phyloP scores from a whole-genome alignment of 92 coral and sea anemone species.

The Phenganax marumi region DNA sequence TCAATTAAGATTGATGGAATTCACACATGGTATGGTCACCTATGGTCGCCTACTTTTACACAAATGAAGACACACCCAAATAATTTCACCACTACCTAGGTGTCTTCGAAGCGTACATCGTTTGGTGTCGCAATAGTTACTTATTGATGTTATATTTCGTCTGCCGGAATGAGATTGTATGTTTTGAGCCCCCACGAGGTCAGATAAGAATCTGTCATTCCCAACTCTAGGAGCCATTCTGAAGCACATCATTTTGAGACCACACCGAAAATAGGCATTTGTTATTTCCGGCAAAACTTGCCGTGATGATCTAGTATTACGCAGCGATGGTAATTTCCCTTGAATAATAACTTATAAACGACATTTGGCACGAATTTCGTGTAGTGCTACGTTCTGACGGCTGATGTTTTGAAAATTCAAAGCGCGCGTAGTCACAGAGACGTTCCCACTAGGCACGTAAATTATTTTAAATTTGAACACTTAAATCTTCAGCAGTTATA shows the following conservation, averaged over 20 bases:
- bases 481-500: too few relatives aligned
- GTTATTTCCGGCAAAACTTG: conserved; percentile 30
- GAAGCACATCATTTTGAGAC: conserved; percentile 16
- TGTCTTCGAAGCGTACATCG: background rate
- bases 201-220: conserved; percentile 18
- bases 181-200: background rate
- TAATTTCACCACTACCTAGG: background rate
- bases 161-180: background rate
- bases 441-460: too few relatives aligned
- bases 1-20: conserved; percentile 16
- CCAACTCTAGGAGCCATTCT: background rate
- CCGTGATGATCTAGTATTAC: background rate
- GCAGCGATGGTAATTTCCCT: background rate
- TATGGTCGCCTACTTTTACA: conserved; percentile 6
- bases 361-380: background rate
- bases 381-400: too few relatives aligned
- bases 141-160: background rate
- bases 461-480: too few relatives aligned
- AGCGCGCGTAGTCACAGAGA: too few relatives aligned
- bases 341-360: background rate
- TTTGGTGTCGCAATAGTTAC: background rate
- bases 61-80: conserved; percentile 2
- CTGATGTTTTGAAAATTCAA: too few relatives aligned
- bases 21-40: conserved; percentile 40
- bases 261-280: conserved; percentile 26